Percentiles rank a stretch among this genome's conserved stretches.
These are phyloP conservation scores for Microctonus aethiopoides DNA, from an alignment of 2,888 invertebrate genomes.

Conservation along the genomic window DNA sequence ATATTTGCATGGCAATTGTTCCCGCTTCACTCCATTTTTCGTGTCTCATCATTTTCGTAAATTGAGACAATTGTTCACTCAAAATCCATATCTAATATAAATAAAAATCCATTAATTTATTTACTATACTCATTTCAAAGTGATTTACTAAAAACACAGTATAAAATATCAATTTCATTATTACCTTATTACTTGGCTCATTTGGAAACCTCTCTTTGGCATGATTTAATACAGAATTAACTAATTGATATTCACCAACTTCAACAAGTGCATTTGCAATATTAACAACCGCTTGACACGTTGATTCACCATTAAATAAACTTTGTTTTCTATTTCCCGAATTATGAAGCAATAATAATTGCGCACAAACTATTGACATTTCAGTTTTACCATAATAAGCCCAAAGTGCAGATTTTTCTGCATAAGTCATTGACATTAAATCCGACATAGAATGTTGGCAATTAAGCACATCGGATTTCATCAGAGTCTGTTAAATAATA, in stretches of 20 bases:
- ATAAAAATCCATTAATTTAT: slow-evolving; percentile 31
- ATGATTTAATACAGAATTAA: slow-evolving; percentile 72
- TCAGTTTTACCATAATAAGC: slow-evolving; percentile 88
- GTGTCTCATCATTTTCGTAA: slow-evolving; percentile 66
- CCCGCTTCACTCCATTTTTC: slow-evolving; percentile 70
- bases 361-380: slow-evolving; percentile 83
- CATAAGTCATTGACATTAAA: slow-evolving; percentile 82
- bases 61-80: slow-evolving; percentile 72
- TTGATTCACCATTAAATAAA: slow-evolving; percentile 75
- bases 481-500: slow-evolving; percentile 75
- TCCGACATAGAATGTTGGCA: slow-evolving; percentile 86
- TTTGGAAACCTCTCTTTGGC: slow-evolving; percentile 76
- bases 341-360: slow-evolving; percentile 81
- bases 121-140: background rate
- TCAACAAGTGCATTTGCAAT: slow-evolving; percentile 72
- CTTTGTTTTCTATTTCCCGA: slow-evolving; percentile 72
- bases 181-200: slow-evolving; percentile 68
- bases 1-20: slow-evolving; percentile 67
- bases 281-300: slow-evolving; percentile 78
- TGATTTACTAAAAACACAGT: background rate
- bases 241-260: slow-evolving; percentile 71
- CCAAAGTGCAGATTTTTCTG: slow-evolving; percentile 89
- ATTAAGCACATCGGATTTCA: slow-evolving; percentile 87
- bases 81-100: slow-evolving; percentile 75
- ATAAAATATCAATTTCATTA: background rate